These are phyloP conservation scores for Ariopsis seemanni DNA, from an alignment of 2,113 vertebrate genomes.

Conservation along the genomic window DNA sequence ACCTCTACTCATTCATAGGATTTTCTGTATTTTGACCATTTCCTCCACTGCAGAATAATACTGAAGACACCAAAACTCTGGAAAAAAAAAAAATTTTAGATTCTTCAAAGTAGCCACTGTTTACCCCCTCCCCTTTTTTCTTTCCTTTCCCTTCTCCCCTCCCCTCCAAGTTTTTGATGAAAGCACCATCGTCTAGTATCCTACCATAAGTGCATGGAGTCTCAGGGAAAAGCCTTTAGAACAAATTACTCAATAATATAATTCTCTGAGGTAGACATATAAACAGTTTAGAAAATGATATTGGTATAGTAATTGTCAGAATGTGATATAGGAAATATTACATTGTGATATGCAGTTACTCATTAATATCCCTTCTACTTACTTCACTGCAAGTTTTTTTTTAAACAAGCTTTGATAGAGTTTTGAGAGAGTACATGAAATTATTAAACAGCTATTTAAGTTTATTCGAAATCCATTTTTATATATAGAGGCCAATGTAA, in stretches of 20 bases:
- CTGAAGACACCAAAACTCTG: too few species aligned
- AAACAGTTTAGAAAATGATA: background rate
- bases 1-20: too few species aligned
- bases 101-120: too few species aligned
- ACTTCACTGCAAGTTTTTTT: background rate
- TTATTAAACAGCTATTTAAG: background rate
- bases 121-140: too few species aligned
- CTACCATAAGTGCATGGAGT: background rate
- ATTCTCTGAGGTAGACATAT: background rate
- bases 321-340: background rate
- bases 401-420: background rate
- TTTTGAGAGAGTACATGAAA: background rate
- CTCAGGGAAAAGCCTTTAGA: background rate
- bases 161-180: background rate
- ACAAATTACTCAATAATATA: slow-evolving; percentile 4
- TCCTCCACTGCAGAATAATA: too few species aligned
- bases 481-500: slow-evolving; percentile 9
- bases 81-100: too few species aligned
- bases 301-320: background rate
- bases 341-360: background rate
- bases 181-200: background rate
- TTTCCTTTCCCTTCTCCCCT: too few species aligned
- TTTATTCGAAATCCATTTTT: slow-evolving; percentile 34
- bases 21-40: too few species aligned
- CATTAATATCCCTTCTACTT: background rate